Base-by-base conservation (phyloP, 2,113 vertebrate species). In the Leptobrachium leishanense region DNA sequence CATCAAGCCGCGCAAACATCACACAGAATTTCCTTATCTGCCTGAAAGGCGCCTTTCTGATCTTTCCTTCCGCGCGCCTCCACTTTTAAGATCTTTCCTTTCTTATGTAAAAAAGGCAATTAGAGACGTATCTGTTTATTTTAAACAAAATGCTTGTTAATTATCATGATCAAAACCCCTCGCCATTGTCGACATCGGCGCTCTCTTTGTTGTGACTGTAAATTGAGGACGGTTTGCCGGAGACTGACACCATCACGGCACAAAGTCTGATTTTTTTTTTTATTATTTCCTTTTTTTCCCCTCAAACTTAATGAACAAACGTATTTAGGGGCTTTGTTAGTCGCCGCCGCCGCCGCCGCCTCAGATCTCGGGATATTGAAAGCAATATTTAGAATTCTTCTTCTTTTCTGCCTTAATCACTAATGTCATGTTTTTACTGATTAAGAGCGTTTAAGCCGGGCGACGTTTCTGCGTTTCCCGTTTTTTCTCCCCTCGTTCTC, bases 81-180 rank as follows among this genome's bases (percentile, higher is more conserved):
- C 90, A 96, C 95, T 98, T 98, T 98, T 95, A 98, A 97, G 95
- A 97, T 98, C 93, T 94, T 95, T 89, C 90, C 95, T 98, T 98
- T 99, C 95, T 98, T 96, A 98, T 98, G 98, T 95, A 99, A 98
- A 98, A 95, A 94, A 98, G 96, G 95, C 97, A 99, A 99, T 99
- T 99, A 98, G 94, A 97, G 90, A 95, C 92, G 85, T 98, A 96
- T 97, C 96, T 98, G 97, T 98, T 98, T 99, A 97, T 98, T 98
- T 98, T 95, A 98, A 96, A 98, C 95, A 98, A 98, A 98, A 98
- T 97, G 95, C 94, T 93, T 97, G 96, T 98, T 98, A 98, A 98
- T 99, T 99, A 99, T 96, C 84, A 84, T 94, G 95, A 98, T 99
- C 96, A 99, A 97, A 92, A 98, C 91, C 92, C 90, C 93, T 90